Conservation (phyloP, 2,113 vertebrate species). For the Genyomyrus donnyi region DNA sequence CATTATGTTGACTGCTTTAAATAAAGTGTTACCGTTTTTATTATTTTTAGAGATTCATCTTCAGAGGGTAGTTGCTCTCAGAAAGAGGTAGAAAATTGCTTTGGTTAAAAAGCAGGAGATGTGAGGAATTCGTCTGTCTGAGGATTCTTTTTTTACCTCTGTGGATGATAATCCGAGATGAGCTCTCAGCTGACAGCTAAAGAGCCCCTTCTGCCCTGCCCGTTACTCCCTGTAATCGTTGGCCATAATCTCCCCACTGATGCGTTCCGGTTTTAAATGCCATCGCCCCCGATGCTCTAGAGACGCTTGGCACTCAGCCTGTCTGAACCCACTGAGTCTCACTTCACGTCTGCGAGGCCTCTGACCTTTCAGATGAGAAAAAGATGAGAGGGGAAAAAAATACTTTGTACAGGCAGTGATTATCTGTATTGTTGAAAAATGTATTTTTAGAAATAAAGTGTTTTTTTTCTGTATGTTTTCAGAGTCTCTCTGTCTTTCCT, state of each 20-base stretch:
- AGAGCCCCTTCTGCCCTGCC: conserved; percentile 33
- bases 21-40: not conserved
- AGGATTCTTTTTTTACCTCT: not conserved
- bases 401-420: conserved; percentile 39
- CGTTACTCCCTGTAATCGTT: conserved; percentile 27
- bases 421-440: conserved; percentile 43
- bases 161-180: not conserved
- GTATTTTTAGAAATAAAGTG: conserved; percentile 43
- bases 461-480: conserved; percentile 22
- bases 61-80: not conserved
- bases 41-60: not conserved
- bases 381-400: conserved; percentile 25
- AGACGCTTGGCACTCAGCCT: conserved; percentile 18
- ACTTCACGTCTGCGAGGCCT: conserved; percentile 37
- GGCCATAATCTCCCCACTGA: conserved; percentile 25
- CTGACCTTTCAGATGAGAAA: conserved; percentile 43
- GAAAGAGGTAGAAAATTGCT: not conserved
- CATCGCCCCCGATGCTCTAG: conserved; percentile 34
- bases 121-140: not conserved
- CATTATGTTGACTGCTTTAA: no score
- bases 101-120: not conserved
- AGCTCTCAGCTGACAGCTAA: conserved; percentile 6
- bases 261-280: conserved; percentile 44
- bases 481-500: not conserved
- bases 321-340: conserved; percentile 42